Conservation (phyloP, 1,140 invertebrate genomes). For the Musca vetustissima region DNA sequence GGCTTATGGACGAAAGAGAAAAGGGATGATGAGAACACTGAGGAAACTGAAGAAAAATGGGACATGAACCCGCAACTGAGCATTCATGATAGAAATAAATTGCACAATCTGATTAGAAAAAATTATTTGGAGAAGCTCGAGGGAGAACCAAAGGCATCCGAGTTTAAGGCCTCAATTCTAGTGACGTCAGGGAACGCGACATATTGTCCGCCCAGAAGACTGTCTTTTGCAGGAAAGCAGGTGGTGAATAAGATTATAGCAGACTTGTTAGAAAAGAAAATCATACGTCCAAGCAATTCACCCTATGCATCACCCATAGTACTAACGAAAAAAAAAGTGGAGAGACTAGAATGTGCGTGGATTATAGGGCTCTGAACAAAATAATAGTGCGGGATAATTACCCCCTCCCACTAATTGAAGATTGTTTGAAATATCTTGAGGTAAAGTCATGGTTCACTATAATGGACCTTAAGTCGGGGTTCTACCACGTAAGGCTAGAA, state of each 20-base stretch:
- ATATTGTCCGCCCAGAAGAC: neutral
- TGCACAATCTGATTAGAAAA: neutral
- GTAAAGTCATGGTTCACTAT: neutral
- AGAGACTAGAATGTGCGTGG: neutral
- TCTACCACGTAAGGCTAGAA: neutral
- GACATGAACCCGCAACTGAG: too few species aligned
- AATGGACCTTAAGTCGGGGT: neutral
- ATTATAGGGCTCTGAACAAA: neutral
- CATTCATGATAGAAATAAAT: too few species aligned
- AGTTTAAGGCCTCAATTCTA: neutral
- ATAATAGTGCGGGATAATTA: neutral
- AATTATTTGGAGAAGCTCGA: neutral
- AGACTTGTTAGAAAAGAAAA: neutral
- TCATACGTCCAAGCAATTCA: neutral
- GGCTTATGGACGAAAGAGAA: too few species aligned
- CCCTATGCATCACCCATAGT: neutral
- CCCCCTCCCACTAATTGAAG: neutral
- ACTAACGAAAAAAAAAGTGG: neutral
- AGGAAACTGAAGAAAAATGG: too few species aligned
- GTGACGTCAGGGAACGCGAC: neutral
- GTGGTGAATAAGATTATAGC: neutral
- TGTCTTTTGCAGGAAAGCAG: neutral
- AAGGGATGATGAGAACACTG: too few species aligned
- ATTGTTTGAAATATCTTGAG: neutral
- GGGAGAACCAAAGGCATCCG: neutral